Conservation (phyloP, 2,113 vertebrate species). For the Brachypteracias leptosomus region DNA sequence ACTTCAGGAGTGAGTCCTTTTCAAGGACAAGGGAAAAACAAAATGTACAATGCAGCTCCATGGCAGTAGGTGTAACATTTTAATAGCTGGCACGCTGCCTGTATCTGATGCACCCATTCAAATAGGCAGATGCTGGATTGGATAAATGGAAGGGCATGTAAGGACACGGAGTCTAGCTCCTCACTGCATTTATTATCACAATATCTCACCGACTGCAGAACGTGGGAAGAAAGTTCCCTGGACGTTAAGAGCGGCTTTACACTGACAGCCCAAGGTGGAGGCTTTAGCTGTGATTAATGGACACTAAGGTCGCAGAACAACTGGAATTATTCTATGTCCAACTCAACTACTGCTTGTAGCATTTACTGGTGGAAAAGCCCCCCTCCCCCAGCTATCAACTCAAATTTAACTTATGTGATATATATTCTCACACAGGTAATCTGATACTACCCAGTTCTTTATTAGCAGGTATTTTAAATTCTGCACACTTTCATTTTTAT, state of each 20-base stretch:
- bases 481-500: neutral
- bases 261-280: neutral
- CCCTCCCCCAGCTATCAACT: neutral
- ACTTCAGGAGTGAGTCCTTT: conserved; percentile 23
- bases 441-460: neutral
- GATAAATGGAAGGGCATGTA: conserved; percentile 63
- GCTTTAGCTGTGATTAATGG: conserved; percentile 20
- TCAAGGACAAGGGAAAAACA: conserved; percentile 59
- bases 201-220: conserved; percentile 25
- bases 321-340: neutral
- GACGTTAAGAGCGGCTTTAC: conserved; percentile 10
- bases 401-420: neutral
- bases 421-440: neutral
- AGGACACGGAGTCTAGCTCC: conserved; percentile 56
- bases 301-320: neutral
- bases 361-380: neutral
- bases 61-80: conserved; percentile 57
- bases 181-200: conserved; percentile 52
- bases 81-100: conserved; percentile 62
- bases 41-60: conserved; percentile 35
- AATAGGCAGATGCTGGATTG: conserved; percentile 56
- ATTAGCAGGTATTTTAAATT: neutral
- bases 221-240: conserved; percentile 44
- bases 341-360: neutral
- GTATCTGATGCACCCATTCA: conserved; percentile 52